phyloP scores from a whole-genome alignment of 2,113 vertebrate species.

The Aythya baeri region DNA sequence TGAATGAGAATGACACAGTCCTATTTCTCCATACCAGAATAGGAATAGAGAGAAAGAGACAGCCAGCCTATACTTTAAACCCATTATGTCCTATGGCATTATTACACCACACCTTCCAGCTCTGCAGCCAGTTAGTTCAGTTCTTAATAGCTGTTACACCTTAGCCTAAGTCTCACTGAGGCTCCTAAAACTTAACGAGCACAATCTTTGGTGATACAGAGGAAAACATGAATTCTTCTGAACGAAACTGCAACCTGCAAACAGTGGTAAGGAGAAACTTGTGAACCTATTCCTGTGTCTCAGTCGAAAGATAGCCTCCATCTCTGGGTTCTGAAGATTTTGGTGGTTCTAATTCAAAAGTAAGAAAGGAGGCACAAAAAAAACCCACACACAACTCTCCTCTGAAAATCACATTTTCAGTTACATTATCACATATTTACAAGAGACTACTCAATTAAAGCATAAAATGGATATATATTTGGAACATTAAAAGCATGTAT shows the following conservation, averaged over 20 bases:
- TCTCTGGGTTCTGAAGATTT: neutral
- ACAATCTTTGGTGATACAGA: neutral
- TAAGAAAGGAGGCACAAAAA: neutral
- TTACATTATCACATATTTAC: neutral
- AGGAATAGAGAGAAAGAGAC: neutral
- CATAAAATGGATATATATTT: neutral
- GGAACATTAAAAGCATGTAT: neutral
- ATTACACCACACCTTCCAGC: neutral
- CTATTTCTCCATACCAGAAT: neutral
- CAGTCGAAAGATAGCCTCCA: neutral
- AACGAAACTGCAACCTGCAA: neutral
- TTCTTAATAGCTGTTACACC: neutral
- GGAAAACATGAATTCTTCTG: neutral
- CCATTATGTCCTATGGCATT: neutral
- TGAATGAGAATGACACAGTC: neutral
- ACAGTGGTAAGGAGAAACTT: neutral
- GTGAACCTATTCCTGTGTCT: neutral
- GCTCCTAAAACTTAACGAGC: neutral
- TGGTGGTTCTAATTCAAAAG: neutral
- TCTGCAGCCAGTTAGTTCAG: neutral
- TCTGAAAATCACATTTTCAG: neutral
- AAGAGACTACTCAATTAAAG: neutral
- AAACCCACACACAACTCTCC: neutral
- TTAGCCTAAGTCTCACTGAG: neutral
- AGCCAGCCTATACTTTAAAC: neutral